A percentile compares a stretch with the other conserved stretches of the same genome.
Conservation (phyloP, 2,113 vertebrate species). For the Cricetomys ansorgei region DNA sequence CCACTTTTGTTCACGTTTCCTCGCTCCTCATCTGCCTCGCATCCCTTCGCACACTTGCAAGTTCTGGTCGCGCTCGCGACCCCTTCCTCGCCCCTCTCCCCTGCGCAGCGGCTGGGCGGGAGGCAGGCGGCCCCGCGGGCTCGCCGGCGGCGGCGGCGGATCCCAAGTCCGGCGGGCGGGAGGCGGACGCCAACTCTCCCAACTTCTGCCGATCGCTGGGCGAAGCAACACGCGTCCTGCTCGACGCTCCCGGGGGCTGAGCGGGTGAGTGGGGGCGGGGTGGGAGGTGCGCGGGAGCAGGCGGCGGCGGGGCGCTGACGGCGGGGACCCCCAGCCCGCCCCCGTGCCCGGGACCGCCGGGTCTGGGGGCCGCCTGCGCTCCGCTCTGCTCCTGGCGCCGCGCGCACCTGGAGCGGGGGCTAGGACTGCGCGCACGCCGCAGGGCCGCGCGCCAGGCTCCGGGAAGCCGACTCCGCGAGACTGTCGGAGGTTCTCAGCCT, state of each 20-base stretch:
- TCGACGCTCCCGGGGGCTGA: conserved; percentile 74
- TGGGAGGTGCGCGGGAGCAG: conserved; percentile 44
- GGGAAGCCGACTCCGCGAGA: neutral
- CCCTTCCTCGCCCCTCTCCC: conserved; percentile 79
- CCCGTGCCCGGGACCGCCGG: conserved; percentile 15
- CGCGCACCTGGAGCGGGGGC: conserved; percentile 69
- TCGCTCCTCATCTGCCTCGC: conserved; percentile 78
- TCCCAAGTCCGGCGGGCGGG: conserved; percentile 64
- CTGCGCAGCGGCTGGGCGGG: conserved; percentile 50
- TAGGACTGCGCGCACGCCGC: conserved; percentile 5
- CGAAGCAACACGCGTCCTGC: conserved; percentile 78
- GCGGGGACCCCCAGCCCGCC: conserved; percentile 66
- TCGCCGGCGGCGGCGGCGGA: conserved; percentile 17
- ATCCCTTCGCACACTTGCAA: conserved; percentile 79
- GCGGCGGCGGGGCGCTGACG: conserved; percentile 81
- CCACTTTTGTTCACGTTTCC: conserved; percentile 80
- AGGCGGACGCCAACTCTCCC: conserved; percentile 81
- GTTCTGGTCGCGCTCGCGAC: conserved; percentile 78
- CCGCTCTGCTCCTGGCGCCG: conserved; percentile 7
- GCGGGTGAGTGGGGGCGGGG: conserved; percentile 81
- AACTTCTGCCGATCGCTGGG: conserved; percentile 80
- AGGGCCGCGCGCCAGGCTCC: conserved; percentile 17
- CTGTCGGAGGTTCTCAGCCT: conserved; percentile 10
- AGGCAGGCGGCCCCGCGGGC: conserved; percentile 59
- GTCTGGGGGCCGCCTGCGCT: conserved; percentile 2